Conservation (phyloP, 2,113 vertebrate genomes). For the Apaloderma vittatum region DNA sequence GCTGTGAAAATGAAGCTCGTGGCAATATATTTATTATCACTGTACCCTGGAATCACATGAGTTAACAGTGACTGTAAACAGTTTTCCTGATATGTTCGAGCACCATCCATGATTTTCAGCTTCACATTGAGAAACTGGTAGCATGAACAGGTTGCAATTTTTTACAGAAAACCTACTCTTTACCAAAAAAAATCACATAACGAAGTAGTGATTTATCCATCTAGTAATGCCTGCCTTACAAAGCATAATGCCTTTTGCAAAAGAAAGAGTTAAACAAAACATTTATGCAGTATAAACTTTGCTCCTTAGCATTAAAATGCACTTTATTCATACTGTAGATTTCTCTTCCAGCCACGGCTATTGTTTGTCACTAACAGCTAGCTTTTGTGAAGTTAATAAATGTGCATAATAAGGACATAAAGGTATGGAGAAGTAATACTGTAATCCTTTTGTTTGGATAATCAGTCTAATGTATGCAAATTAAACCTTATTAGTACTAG, state of each 20-base stretch:
- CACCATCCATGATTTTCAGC: slow-evolving; percentile 53
- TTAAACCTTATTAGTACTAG: slow-evolving; percentile 95
- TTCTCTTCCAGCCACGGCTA: slow-evolving; percentile 89
- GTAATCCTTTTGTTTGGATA: slow-evolving; percentile 98
- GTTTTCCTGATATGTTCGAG: slow-evolving; percentile 61
- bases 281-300: slow-evolving; percentile 81
- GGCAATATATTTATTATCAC: slow-evolving; percentile 82
- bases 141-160: slow-evolving; percentile 38
- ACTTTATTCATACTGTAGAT: slow-evolving; percentile 82
- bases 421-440: slow-evolving; percentile 96
- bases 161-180: slow-evolving; percentile 20
- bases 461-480: slow-evolving; percentile 99
- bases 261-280: slow-evolving; percentile 81
- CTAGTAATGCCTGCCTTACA: background rate
- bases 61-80: slow-evolving; percentile 76
- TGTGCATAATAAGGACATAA: slow-evolving; percentile 94
- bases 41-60: slow-evolving; percentile 70
- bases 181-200: background rate
- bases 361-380: slow-evolving; percentile 91
- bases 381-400: slow-evolving; percentile 91
- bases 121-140: slow-evolving; percentile 51
- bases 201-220: slow-evolving; percentile 43
- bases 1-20: slow-evolving; percentile 77
- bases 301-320: slow-evolving; percentile 83
- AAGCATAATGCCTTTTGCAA: slow-evolving; percentile 60